These are phyloP conservation scores for human (Homo sapiens) DNA, from an alignment of 2,113 vertebrate species.

Conservation along the genomic window DNA sequence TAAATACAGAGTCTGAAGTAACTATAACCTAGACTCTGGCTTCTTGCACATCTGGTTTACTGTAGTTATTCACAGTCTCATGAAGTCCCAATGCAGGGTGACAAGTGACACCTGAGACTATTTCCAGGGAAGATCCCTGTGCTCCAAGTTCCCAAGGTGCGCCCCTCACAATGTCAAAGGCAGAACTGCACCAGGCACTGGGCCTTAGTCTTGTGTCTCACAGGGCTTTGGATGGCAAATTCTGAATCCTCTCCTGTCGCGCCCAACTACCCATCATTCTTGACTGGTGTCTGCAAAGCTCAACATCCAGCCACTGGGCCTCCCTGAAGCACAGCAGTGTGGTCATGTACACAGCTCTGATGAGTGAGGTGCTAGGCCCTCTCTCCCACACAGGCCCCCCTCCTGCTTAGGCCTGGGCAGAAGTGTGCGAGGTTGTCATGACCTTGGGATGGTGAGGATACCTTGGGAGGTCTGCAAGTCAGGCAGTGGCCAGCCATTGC, in stretches of 20 bases:
- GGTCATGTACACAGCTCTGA: rapidly evolving
- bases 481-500: neutral
- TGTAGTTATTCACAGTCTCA: neutral
- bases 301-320: neutral
- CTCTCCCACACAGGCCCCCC: neutral
- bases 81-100: neutral
- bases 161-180: too few relatives aligned
- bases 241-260: neutral
- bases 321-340: neutral
- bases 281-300: neutral
- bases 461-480: neutral
- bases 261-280: neutral
- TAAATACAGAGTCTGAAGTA: constrained; percentile 38
- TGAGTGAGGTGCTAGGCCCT: neutral
- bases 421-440: neutral
- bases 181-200: too few relatives aligned
- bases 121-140: neutral
- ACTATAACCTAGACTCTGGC: neutral
- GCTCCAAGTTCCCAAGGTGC: too few relatives aligned
- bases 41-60: constrained; percentile 35
- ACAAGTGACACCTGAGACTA: too few relatives aligned
- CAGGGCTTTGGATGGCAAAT: too few relatives aligned
- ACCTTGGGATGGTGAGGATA: neutral
- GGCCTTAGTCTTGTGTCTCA: neutral
- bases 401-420: neutral